Conservation (phyloP, 2,888 invertebrate genomes). For the Tanypteryx hageni region DNA sequence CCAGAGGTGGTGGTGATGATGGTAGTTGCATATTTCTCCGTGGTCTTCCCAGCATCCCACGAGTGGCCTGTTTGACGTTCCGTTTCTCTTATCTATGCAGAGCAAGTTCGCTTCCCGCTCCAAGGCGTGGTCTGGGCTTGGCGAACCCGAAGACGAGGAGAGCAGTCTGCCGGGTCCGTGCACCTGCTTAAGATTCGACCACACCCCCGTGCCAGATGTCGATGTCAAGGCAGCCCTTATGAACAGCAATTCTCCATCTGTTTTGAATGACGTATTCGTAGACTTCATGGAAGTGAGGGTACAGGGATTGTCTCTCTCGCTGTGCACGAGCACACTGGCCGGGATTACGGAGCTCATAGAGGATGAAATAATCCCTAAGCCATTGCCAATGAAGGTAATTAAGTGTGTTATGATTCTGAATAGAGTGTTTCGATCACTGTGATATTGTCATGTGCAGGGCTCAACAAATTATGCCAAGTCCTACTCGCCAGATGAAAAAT, state of each 20-base stretch:
- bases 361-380: conserved; percentile 89
- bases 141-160: conserved; percentile 64
- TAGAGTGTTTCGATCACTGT: background rate
- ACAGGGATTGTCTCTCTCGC: conserved; percentile 81
- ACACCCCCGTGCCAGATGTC: conserved; percentile 71
- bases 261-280: conserved; percentile 54
- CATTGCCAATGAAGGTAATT: conserved; percentile 88
- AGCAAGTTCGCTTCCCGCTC: conserved; percentile 89
- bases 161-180: conserved; percentile 74
- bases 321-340: conserved; percentile 89
- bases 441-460: too few species aligned
- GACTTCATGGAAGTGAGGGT: conserved; percentile 81
- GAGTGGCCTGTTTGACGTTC: background rate
- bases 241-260: conserved; percentile 70
- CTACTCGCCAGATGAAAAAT: too few species aligned
- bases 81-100: conserved; percentile 75
- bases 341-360: conserved; percentile 90
- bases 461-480: too few species aligned
- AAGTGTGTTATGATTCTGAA: background rate
- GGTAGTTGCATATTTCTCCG: conserved; percentile 41
- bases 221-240: conserved; percentile 69
- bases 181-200: conserved; percentile 81
- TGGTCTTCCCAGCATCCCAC: background rate
- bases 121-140: conserved; percentile 85
- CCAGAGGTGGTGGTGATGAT: conserved; percentile 42